Percentiles rank a stretch among this genome's conserved stretches.
Evolutionary conservation across 30 jellyfish, hydroid and myxozoan genomes (phyloP).

Genomic region (Pseudorhiza aurosa): DNA sequence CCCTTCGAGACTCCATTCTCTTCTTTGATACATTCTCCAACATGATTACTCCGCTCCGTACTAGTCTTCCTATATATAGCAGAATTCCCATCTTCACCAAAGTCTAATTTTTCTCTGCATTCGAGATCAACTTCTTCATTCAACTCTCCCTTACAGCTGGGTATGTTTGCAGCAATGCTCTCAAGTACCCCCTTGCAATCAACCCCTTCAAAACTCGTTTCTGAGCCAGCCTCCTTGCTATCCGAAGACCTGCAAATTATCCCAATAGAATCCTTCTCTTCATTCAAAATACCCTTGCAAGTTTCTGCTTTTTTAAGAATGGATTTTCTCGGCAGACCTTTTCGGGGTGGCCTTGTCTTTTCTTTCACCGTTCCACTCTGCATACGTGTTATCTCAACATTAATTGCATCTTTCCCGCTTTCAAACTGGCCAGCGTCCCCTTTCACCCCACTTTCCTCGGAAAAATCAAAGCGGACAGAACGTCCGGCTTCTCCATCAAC

Average conservation of each 20-base stretch:
- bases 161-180: no score
- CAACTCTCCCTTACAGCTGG: no score
- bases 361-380: not conserved
- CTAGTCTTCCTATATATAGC: no score
- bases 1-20: not conserved
- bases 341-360: not conserved
- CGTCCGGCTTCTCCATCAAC: no score
- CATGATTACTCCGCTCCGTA: not conserved
- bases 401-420: not conserved
- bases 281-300: no score
- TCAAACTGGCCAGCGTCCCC: not conserved
- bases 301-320: constrained; percentile 1
- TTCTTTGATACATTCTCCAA: not conserved
- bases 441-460: not conserved
- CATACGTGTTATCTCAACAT: not conserved
- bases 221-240: no score
- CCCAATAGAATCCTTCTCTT: no score
- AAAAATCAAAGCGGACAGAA: constrained; percentile 2
- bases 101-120: not conserved
- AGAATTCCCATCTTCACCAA: not conserved
- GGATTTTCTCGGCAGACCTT: not conserved
- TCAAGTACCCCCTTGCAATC: no score
- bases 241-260: no score
- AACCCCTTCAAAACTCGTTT: no score
- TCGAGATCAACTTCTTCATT: no score